Conservation (phyloP, 2,888 invertebrate species). For the Teleiodes luculella region DNA sequence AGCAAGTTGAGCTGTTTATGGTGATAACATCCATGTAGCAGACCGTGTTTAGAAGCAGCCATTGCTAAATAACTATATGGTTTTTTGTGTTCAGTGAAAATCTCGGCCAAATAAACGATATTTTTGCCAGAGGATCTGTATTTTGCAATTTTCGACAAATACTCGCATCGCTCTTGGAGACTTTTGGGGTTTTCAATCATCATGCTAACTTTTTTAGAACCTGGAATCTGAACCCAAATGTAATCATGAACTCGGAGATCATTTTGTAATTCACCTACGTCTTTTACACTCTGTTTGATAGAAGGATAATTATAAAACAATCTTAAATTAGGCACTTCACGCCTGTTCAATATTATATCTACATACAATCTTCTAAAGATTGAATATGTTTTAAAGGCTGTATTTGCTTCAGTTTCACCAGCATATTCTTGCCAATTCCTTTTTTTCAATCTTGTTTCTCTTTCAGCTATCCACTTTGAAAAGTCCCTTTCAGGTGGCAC, state of each 20-base stretch:
- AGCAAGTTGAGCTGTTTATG: too few relatives aligned
- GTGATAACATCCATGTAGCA: background rate
- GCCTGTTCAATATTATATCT: background rate
- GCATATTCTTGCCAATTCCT: too few relatives aligned
- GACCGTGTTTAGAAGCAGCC: background rate
- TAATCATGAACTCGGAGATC: background rate
- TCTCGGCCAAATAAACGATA: background rate
- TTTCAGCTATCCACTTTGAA: background rate
- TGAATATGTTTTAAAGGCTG: too few relatives aligned
- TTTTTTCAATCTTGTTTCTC: too few relatives aligned
- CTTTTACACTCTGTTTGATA: too few relatives aligned
- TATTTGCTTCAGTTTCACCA: too few relatives aligned
- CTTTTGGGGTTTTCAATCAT: background rate
- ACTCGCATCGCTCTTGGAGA: background rate
- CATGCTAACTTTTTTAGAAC: background rate
- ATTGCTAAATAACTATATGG: background rate
- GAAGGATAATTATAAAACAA: background rate
- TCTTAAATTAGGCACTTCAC: background rate
- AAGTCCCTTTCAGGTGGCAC: background rate
- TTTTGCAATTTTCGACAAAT: background rate
- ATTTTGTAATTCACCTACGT: background rate
- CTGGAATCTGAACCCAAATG: background rate
- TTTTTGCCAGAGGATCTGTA: background rate
- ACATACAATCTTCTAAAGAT: too few relatives aligned
- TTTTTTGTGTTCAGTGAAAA: too few relatives aligned